phyloP scores from a whole-genome alignment of 2,797 vertebrate species.

The Hippocampus kuda region DNA sequence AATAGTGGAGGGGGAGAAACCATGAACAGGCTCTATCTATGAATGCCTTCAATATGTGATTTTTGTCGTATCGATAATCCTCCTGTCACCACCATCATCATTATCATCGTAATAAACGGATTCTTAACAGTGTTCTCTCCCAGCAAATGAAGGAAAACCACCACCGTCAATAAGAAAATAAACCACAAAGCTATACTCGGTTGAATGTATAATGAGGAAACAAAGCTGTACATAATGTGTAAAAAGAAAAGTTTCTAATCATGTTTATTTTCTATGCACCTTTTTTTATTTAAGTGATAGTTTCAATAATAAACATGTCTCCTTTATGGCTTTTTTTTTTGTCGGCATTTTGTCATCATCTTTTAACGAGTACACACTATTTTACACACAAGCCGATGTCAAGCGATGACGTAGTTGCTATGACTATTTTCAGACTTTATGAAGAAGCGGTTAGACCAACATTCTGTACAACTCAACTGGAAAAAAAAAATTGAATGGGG shows the following conservation, averaged over 20 bases:
- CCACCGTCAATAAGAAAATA: slow-evolving; percentile 63
- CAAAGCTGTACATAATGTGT: slow-evolving; percentile 96
- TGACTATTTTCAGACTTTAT: too few relatives aligned
- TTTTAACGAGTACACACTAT: too few relatives aligned
- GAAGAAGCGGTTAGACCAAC: too few relatives aligned
- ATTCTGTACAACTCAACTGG: too few relatives aligned
- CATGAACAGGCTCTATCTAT: slow-evolving; percentile 46
- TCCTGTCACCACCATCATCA: slow-evolving; percentile 30
- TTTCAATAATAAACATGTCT: slow-evolving; percentile 99
- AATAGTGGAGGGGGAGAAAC: slow-evolving; percentile 8
- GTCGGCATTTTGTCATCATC: neutral
- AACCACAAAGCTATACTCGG: slow-evolving; percentile 85
- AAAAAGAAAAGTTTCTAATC: slow-evolving; percentile 99
- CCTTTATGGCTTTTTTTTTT: slow-evolving; percentile 71
- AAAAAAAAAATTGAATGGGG: too few relatives aligned
- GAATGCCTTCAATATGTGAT: slow-evolving; percentile 55
- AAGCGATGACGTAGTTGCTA: too few relatives aligned
- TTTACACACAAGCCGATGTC: too few relatives aligned
- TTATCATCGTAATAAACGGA: slow-evolving; percentile 41
- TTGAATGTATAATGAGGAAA: slow-evolving; percentile 96
- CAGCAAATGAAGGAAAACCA: slow-evolving; percentile 91
- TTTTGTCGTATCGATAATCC: slow-evolving; percentile 62
- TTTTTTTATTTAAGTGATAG: slow-evolving; percentile 99
- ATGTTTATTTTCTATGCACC: slow-evolving; percentile 99
- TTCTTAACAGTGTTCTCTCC: slow-evolving; percentile 80